phyloP scores from a whole-genome alignment of 2,797 vertebrate genomes.

The Jordanella pulchra region DNA sequence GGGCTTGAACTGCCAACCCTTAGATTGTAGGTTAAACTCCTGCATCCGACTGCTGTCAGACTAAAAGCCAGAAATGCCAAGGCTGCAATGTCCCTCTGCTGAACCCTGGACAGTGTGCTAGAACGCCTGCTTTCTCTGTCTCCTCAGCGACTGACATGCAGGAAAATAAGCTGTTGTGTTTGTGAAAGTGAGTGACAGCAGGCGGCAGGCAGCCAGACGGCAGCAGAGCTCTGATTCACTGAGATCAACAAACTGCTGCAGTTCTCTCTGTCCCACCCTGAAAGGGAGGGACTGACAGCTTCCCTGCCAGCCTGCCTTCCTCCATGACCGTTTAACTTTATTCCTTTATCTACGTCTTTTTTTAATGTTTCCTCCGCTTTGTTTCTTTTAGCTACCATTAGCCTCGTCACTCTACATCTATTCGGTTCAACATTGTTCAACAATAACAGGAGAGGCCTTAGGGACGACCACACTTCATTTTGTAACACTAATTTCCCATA shows the following conservation, averaged over 20 bases:
- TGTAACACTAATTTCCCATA: slow-evolving; percentile 61
- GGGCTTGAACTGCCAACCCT: no score
- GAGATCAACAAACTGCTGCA: slow-evolving; percentile 55
- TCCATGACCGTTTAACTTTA: slow-evolving; percentile 36
- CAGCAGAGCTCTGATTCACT: slow-evolving; percentile 58
- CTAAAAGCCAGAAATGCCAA: slow-evolving; percentile 37
- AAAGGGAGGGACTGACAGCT: slow-evolving; percentile 40
- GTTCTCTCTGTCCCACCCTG: slow-evolving; percentile 44
- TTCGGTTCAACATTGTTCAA: slow-evolving; percentile 46
- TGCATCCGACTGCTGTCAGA: no score
- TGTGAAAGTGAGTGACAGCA: slow-evolving; percentile 62
- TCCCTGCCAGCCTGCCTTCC: slow-evolving; percentile 22
- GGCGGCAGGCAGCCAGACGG: slow-evolving; percentile 56
- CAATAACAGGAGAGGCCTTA: slow-evolving; percentile 62
- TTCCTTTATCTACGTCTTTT: slow-evolving; percentile 14
- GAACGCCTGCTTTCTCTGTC: slow-evolving; percentile 32
- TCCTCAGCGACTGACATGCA: slow-evolving; percentile 32
- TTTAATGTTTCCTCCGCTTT: neutral
- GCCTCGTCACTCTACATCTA: slow-evolving; percentile 10
- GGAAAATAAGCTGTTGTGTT: slow-evolving; percentile 59
- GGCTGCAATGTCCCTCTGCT: slow-evolving; percentile 45
- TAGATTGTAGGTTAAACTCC: no score
- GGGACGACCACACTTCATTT: slow-evolving; percentile 60
- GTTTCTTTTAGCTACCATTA: slow-evolving; percentile 33
- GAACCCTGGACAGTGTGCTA: slow-evolving; percentile 50